Evolutionary conservation across 2,113 vertebrate genomes (phyloP).

Genomic region (Gallinago jamesoni): DNA sequence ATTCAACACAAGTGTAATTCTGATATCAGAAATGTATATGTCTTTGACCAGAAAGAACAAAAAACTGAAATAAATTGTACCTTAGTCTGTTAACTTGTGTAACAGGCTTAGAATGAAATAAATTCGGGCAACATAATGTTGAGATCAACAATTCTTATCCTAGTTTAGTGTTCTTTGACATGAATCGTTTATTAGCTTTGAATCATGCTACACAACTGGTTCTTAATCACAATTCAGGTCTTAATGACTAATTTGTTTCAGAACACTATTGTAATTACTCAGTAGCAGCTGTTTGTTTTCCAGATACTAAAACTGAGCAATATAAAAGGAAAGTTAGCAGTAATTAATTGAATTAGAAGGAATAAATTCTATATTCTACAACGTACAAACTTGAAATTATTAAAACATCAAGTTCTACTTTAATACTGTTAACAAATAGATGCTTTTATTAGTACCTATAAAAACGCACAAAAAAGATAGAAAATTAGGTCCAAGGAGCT

Average conservation of each 20-base stretch:
- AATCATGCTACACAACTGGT: background rate
- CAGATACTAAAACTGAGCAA: background rate
- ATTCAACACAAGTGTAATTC: background rate
- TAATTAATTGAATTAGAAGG: background rate
- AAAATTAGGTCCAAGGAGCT: background rate
- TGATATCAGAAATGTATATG: background rate
- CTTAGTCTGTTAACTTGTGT: background rate
- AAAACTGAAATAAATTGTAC: too few relatives aligned
- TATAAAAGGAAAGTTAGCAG: background rate
- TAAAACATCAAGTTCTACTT: background rate
- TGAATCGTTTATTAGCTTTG: constrained; percentile 20
- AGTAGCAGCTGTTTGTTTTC: constrained; percentile 48
- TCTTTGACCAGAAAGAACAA: background rate
- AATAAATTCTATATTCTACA: background rate
- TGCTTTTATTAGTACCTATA: background rate
- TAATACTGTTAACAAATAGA: background rate
- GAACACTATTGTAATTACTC: constrained; percentile 39
- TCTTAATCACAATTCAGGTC: constrained; percentile 25
- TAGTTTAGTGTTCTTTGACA: background rate
- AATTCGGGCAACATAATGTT: background rate
- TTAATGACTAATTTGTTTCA: constrained; percentile 61
- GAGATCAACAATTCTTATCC: background rate
- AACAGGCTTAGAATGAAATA: background rate
- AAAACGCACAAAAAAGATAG: background rate
- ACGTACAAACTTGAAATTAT: background rate